Base-by-base conservation (phyloP, 2,797 vertebrate species). In the Chlorospingus flavigularis region DNA sequence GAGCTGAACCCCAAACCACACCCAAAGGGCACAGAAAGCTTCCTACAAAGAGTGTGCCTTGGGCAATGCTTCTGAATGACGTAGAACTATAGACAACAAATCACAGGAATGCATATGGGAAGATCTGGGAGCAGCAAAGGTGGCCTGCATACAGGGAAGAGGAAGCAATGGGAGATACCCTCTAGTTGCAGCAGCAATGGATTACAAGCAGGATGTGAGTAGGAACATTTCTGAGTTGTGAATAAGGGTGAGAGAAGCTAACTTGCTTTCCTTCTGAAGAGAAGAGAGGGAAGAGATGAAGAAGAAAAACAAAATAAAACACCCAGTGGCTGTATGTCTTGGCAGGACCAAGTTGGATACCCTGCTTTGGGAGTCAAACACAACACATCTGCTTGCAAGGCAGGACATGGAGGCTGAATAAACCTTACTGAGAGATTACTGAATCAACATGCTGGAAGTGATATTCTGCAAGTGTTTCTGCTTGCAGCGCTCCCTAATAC, bases 1-100 rank as follows among this genome's bases (percentile, higher is more conserved):
- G 33, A 79, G 43, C n/a, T 50, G 25, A n/a, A 37, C 63, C 68
- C 50, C 51, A 58, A 53, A 71, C 9, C 31, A 84, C 23, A 40
- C 5, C 26, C 61, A 62, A 65, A 2, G 8, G 21, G 57, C 45
- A 61, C 4, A 2, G 15, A 7, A 3, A 73, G 12, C 19, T 40
- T 31, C 17, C 42, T 20, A 31, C 24, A 6, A 0, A 0, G 17
- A 24, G 6, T 0, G 2, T 13, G 17, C 20, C 37, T 55, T 9
- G 10, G 19, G 15, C 20, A 78, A 17, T 2, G 8, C 12, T 71
- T 43, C 14, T 10, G 42, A 66, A 26, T 30, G 15, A 28, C 37
- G 61, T 17, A 17, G 4, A 71, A 35, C 2, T 7, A 20, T 0
- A 5, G n/a, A 5, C 14, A 62, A 1, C 31, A 82, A 60, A 18